Evolutionary conservation across 2,113 vertebrate species (phyloP), one percentile per base, ranked within the genome.

Genomic region (Lepus timidus): DNA sequence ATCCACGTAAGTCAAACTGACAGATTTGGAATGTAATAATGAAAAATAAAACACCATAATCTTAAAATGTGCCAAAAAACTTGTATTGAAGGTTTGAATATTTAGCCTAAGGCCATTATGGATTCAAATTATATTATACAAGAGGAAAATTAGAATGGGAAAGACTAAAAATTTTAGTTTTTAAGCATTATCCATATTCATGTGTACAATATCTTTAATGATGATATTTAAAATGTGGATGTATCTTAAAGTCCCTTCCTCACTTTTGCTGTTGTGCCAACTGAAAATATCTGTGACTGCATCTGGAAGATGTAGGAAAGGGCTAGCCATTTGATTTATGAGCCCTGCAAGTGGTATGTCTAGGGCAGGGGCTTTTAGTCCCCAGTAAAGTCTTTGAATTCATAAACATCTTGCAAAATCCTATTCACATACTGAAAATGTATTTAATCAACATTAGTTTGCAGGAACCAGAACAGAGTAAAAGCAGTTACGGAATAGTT

Each of bases 371-470:
- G 94, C 73, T 95, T 96, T 97, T 96, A 95, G 93, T 95, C 51
- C 62, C n/a, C 33, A 85, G 88, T 70, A 68, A 97, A 97, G 85
- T 93, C 85, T 93, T 90, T 73, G 39, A 94, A 95, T 96, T 95
- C 88, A 93, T 97, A 97, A 97, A 97, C 94, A 96, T 95, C 80
- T 96, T 93, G 52, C 31, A 91, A 94, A 96, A 91, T 83, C 17
- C 33, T 93, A 83, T 88, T 92, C 96, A 67, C 31, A 70, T 14
- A 78, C 73, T 95, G 61, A 93, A 79, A 91, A 82, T 89, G 79
- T 82, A 94, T 92, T 95, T 81, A 92, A 84, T 94, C 85, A 96
- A 87, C 78, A 70, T 1, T 68, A 52, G 39, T 96, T 96, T 96
- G 61, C 36, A 93, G 91, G 49, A 95, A 93, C 9, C 39, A 58